Conservation (phyloP, 2,797 vertebrate genomes). For the Peromyscus aztecus region DNA sequence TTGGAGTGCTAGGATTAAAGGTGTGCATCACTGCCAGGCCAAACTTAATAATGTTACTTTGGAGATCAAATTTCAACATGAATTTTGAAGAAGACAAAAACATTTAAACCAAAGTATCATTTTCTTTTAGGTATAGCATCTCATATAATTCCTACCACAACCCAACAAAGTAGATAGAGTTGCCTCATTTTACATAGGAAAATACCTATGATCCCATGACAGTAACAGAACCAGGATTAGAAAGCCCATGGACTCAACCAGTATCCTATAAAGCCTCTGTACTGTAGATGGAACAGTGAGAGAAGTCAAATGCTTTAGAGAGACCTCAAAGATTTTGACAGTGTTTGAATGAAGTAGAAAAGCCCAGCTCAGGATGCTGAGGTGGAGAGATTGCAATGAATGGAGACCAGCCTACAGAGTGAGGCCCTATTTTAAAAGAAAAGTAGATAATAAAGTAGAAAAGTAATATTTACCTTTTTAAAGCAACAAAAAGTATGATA, state of each 20-base stretch:
- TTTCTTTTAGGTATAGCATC: conserved; percentile 34
- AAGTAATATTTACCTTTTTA: conserved; percentile 28
- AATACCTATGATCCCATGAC: neutral
- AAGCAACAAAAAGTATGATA: conserved; percentile 34
- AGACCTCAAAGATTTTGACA: conserved; percentile 41
- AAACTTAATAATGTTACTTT: neutral
- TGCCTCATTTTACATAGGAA: conserved; percentile 39
- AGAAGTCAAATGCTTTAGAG: conserved; percentile 4
- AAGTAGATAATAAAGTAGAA: conserved; percentile 1
- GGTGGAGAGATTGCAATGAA: neutral
- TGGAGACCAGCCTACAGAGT: neutral
- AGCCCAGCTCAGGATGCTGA: neutral
- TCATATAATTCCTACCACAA: conserved; percentile 50
- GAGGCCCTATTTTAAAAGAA: neutral
- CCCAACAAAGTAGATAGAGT: conserved; percentile 30
- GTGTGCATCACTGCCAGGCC: too few species aligned
- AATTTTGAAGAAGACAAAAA: neutral
- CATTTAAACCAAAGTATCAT: neutral
- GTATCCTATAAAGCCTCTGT: neutral
- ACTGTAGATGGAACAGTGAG: conserved; percentile 19
- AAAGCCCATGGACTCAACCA: neutral
- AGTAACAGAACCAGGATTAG: conserved; percentile 9
- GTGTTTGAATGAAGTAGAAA: conserved; percentile 45
- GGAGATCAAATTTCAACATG: neutral
- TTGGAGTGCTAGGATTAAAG: neutral